Base-by-base conservation (phyloP, 2,113 vertebrate genomes). In the Lucifuga dentata region DNA sequence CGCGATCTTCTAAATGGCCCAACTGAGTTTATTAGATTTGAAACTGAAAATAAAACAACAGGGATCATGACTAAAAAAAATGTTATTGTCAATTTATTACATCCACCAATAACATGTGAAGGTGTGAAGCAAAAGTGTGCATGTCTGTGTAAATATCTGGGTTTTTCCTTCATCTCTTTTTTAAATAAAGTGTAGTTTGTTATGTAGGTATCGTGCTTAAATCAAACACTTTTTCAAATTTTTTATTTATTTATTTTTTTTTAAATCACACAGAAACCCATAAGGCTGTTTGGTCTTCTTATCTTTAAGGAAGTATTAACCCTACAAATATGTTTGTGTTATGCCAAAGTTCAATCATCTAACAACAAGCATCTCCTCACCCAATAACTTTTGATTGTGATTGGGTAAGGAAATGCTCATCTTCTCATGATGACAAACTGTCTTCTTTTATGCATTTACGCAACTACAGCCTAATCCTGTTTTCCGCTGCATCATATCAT, bases 141-240 rank as follows among this genome's bases (percentile, higher is more conserved):
- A n/a, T n/a, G n/a, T n/a, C n/a, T n/a, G n/a, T n/a, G n/a, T n/a
- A n/a, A n/a, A 24, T 0, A 81, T 26, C 33, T 33, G 44, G 69
- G 70, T 84, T 83, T 82, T 79, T 33, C 76, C 49, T 23, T 64
- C 44, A 1, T 21, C 43, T 72, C 58, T 64, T 56, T 50, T 45
- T 9, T 52, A 21, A 53, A n/a, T n/a, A n/a, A n/a, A n/a, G n/a
- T n/a, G n/a, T n/a, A n/a, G n/a, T n/a, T n/a, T n/a, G n/a, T n/a
- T n/a, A n/a, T n/a, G n/a, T n/a, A n/a, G n/a, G n/a, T n/a, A n/a
- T n/a, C n/a, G n/a, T n/a, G n/a, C n/a, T n/a, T n/a, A n/a, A n/a
- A n/a, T n/a, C n/a, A n/a, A n/a, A n/a, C n/a, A n/a, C n/a, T n/a
- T n/a, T n/a, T n/a, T n/a, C n/a, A n/a, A n/a, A n/a, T n/a, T n/a